Evolutionary conservation across 2,113 vertebrate species (phyloP).

Genomic region (Tenrec ecaudatus): DNA sequence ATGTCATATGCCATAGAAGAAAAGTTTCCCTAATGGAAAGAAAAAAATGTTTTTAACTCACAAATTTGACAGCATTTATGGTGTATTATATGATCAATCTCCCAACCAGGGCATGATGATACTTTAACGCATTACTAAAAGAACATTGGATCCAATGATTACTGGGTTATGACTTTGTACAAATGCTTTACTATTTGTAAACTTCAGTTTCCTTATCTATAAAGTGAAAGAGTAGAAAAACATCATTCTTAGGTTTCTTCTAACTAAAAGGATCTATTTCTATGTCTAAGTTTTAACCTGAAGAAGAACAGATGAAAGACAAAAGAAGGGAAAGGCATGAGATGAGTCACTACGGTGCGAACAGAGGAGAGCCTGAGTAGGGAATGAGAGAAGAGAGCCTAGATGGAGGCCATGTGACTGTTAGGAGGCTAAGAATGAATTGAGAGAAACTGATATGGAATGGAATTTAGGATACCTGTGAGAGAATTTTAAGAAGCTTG

Average conservation of each 20-base stretch:
- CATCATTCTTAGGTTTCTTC: background rate
- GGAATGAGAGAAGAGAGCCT: background rate
- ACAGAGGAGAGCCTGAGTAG: background rate
- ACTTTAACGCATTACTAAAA: background rate
- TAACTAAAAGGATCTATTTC: background rate
- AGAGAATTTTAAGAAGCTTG: background rate
- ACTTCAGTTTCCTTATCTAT: background rate
- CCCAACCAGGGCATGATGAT: too few relatives aligned
- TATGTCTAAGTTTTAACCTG: background rate
- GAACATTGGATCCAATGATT: background rate
- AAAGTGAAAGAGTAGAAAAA: background rate
- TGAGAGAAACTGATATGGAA: background rate
- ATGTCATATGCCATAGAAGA: conserved; percentile 41
- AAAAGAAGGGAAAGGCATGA: background rate
- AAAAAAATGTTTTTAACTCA: background rate
- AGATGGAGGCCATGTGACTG: background rate
- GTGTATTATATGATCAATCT: background rate
- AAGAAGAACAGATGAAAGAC: background rate
- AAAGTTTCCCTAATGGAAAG: conserved; percentile 1
- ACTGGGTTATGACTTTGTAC: background rate
- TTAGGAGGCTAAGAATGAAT: background rate
- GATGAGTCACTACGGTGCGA: background rate
- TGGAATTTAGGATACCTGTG: background rate
- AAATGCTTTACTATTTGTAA: background rate
- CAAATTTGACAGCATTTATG: background rate